These are phyloP conservation scores for Ophraella communa DNA, from an alignment of 2,888 invertebrate species.

Conservation along the genomic window DNA sequence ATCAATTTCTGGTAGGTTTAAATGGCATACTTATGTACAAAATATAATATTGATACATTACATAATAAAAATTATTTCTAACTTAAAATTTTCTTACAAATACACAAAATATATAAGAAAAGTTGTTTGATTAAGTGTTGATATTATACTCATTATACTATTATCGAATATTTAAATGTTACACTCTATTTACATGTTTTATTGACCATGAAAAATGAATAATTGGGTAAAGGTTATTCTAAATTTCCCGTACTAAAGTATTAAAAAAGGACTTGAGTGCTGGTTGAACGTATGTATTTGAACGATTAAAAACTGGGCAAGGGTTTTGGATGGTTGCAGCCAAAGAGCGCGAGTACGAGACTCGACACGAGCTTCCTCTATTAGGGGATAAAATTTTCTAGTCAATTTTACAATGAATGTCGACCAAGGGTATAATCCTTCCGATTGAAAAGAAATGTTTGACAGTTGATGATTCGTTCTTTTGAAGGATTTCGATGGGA, in stretches of 20 bases:
- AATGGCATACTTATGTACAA: too few species aligned
- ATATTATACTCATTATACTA: too few species aligned
- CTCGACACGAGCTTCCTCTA: constrained; percentile 20
- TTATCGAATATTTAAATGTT: too few species aligned
- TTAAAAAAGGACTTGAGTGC: constrained; percentile 17
- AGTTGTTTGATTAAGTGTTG: too few species aligned
- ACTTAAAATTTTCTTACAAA: too few species aligned
- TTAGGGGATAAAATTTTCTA: constrained; percentile 57
- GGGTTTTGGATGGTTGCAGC: constrained; percentile 31
- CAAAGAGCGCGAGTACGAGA: not conserved
- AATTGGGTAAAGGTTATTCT: too few species aligned
- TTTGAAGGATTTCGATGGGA: constrained; percentile 18
- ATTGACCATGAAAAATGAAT: too few species aligned
- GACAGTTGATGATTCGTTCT: constrained; percentile 30
- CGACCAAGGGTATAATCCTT: constrained; percentile 47
- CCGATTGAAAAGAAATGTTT: constrained; percentile 25
- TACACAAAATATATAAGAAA: too few species aligned
- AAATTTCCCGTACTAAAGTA: constrained; percentile 23
- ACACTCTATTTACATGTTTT: too few species aligned
- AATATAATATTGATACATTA: too few species aligned
- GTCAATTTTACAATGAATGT: constrained; percentile 57
- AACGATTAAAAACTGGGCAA: constrained; percentile 32
- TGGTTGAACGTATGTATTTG: constrained; percentile 25
- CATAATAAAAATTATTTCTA: too few species aligned
- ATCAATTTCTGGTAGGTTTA: too few species aligned